Conservation (phyloP, 2,113 vertebrate species). For the Isichthys henryi region DNA sequence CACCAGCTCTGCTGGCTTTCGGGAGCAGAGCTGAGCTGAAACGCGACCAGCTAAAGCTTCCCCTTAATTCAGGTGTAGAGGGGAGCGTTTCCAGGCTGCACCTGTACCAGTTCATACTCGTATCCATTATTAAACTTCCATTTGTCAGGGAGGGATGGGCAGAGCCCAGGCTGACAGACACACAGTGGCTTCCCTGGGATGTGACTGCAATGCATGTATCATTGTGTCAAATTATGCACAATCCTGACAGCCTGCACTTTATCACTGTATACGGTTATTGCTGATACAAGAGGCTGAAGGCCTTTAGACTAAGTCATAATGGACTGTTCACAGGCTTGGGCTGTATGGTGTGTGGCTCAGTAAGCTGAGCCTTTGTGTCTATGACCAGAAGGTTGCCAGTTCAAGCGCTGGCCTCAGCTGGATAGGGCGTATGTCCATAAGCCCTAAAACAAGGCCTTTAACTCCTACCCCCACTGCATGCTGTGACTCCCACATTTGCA, state of each 20-base stretch:
- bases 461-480: not conserved
- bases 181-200: not conserved
- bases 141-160: not conserved
- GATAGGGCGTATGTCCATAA: not conserved
- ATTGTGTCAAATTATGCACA: slow-evolving; percentile 21
- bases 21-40: not conserved
- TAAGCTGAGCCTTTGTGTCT: not conserved
- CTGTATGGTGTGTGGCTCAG: not conserved
- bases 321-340: not conserved
- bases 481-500: not conserved
- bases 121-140: not conserved
- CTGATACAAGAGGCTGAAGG: not conserved
- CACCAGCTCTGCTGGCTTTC: not conserved
- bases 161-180: not conserved
- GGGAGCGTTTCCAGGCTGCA: too few relatives aligned
- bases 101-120: not conserved
- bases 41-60: not conserved
- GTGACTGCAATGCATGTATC: slow-evolving; percentile 4
- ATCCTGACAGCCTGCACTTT: not conserved
- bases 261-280: not conserved
- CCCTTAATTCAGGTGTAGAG: not conserved
- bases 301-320: not conserved
- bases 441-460: not conserved
- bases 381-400: not conserved
- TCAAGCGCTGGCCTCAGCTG: not conserved